Evolutionary conservation across 2,888 invertebrate genomes (phyloP).

Genomic region (Dexiosoma caninum): DNA sequence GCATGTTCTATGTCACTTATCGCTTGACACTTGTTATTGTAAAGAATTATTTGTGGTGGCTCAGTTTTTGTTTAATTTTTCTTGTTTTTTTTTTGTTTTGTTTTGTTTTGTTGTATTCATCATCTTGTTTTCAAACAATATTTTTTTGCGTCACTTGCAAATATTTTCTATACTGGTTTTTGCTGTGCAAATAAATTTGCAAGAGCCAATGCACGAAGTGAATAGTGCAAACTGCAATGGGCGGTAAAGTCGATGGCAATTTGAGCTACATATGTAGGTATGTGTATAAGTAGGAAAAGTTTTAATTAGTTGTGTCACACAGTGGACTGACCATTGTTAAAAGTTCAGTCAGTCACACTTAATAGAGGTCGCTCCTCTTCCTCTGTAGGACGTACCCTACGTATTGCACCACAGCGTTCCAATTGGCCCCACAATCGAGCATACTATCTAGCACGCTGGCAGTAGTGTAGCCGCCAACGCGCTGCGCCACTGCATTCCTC

Average conservation of each 20-base stretch:
- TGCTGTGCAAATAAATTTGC: conserved; percentile 24
- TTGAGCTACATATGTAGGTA: neutral
- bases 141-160: conserved; percentile 58
- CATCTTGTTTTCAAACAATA: conserved; percentile 55
- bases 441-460: no score
- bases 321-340: no score
- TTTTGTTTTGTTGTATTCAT: conserved; percentile 33
- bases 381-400: no score
- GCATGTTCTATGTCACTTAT: conserved; percentile 77
- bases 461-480: no score
- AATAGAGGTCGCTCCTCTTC: no score
- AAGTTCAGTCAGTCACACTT: no score
- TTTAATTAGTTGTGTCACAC: no score
- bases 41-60: conserved; percentile 62
- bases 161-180: conserved; percentile 46
- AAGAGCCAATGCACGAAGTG: conserved; percentile 30
- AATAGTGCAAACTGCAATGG: neutral
- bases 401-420: no score
- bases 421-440: no score
- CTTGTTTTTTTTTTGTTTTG: no score
- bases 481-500: no score
- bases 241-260: neutral
- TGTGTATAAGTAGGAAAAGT: no score
- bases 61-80: conserved; percentile 49
- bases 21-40: conserved; percentile 72